These are phyloP conservation scores for Sinotaia quadrata DNA, from an alignment of 2,888 invertebrate species.

Conservation along the genomic window DNA sequence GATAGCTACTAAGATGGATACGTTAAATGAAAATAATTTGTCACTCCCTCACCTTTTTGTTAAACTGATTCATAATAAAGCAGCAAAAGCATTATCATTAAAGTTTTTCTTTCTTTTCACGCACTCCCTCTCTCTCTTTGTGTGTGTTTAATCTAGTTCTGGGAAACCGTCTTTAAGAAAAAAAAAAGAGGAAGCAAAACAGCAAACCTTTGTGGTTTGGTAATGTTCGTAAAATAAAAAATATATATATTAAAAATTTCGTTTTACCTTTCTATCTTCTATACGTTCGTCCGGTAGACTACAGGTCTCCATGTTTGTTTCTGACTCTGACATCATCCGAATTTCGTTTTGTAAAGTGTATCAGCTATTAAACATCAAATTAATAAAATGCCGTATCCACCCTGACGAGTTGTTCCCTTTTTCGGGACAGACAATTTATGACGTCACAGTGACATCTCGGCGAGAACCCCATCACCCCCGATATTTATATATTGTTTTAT, in stretches of 20 bases:
- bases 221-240: too few species aligned
- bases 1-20: too few species aligned
- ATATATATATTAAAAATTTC: not conserved
- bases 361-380: not conserved
- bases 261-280: slow-evolving; percentile 62
- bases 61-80: too few species aligned
- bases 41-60: too few species aligned
- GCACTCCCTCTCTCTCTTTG: too few species aligned
- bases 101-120: too few species aligned
- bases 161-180: not conserved
- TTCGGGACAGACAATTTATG: slow-evolving; percentile 40
- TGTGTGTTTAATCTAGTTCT: too few species aligned
- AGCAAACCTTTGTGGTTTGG: slow-evolving; percentile 9
- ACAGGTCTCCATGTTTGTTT: slow-evolving; percentile 68
- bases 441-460: slow-evolving; percentile 36
- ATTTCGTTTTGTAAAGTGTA: slow-evolving; percentile 1
- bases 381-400: slow-evolving; percentile 30
- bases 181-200: not conserved
- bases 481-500: not conserved
- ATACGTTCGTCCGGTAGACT: slow-evolving; percentile 60
- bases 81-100: too few species aligned
- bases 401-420: slow-evolving; percentile 41
- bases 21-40: too few species aligned
- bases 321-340: slow-evolving; percentile 59
- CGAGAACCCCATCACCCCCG: not conserved